A percentile compares a stretch with the other conserved stretches of the same genome.
These are phyloP conservation scores for Alectoris magna DNA, from an alignment of 2,797 vertebrate genomes.

Conservation along the genomic window DNA sequence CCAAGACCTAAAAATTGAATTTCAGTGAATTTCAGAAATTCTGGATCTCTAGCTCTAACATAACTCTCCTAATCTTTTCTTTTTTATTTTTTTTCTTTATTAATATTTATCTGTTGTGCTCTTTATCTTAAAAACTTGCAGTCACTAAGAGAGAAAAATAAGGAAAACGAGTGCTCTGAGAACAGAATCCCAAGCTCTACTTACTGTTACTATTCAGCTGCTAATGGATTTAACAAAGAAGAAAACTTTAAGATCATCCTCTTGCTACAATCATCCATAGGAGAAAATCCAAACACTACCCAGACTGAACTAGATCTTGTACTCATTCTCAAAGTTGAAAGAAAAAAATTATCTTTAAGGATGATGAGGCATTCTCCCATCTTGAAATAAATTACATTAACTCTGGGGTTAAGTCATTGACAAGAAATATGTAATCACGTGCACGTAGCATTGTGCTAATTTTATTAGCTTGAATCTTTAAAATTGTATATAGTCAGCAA, in stretches of 20 bases:
- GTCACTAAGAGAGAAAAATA: background rate
- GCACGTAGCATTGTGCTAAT: slow-evolving; percentile 21
- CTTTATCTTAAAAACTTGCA: background rate
- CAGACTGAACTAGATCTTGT: background rate
- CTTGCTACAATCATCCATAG: background rate
- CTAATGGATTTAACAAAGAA: background rate
- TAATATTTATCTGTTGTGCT: background rate
- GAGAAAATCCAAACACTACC: background rate
- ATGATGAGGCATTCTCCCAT: slow-evolving; percentile 3
- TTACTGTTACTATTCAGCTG: background rate
- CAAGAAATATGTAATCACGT: slow-evolving; percentile 41
- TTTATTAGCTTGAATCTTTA: slow-evolving; percentile 64
- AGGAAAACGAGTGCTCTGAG: background rate
- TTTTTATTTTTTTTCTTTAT: background rate
- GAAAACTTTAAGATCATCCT: background rate
- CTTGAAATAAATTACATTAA: slow-evolving; percentile 38
- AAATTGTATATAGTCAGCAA: slow-evolving; percentile 51
- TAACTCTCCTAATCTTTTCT: background rate
- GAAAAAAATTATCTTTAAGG: background rate
- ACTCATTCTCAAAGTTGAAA: background rate
- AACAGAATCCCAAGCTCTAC: background rate
- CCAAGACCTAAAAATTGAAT: background rate
- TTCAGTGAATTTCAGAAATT: background rate
- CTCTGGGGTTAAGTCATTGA: slow-evolving; percentile 43
- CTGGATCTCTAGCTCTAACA: background rate